A percentile compares a stretch with the other conserved stretches of the same genome.
Evolutionary conservation across 2,888 invertebrate species (phyloP).

Genomic region (Cheilosia vulpina): DNA sequence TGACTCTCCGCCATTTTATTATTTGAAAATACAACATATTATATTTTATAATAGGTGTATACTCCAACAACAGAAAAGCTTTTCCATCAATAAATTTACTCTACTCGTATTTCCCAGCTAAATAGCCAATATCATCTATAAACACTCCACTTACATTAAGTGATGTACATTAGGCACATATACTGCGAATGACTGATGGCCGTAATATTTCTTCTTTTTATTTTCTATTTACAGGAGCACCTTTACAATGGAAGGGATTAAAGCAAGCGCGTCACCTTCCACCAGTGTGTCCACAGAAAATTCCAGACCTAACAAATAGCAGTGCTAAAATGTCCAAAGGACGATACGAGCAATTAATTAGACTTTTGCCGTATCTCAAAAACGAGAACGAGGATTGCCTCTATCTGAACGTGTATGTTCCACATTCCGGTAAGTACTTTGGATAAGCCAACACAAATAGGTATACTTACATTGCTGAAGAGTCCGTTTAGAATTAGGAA

Average conservation of each 20-base stretch:
- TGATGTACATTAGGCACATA: neutral
- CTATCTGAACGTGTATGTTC: slow-evolving; percentile 96
- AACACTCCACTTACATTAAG: too few relatives aligned
- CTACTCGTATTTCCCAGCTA: too few relatives aligned
- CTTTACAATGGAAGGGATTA: slow-evolving; percentile 91
- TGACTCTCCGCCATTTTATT: too few relatives aligned
- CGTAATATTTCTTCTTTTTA: slow-evolving; percentile 10
- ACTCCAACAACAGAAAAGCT: neutral
- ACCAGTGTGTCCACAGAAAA: slow-evolving; percentile 94
- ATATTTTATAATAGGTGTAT: too few relatives aligned
- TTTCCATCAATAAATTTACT: too few relatives aligned
- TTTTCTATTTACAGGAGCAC: slow-evolving; percentile 85
- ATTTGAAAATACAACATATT: too few relatives aligned
- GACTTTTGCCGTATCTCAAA: slow-evolving; percentile 88
- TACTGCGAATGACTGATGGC: neutral
- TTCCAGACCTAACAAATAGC: slow-evolving; percentile 87
- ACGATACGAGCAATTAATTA: slow-evolving; percentile 89
- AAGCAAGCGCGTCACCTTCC: slow-evolving; percentile 89
- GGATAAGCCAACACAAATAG: neutral
- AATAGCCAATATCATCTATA: too few relatives aligned
- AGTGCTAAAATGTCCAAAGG: slow-evolving; percentile 86
- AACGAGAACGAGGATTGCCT: slow-evolving; percentile 94
- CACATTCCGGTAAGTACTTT: slow-evolving; percentile 89
- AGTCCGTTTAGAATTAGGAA: neutral
- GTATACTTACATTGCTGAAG: neutral